Evolutionary conservation across 2,797 vertebrate species (phyloP).

Genomic region (Chiroxiphia lanceolata): DNA sequence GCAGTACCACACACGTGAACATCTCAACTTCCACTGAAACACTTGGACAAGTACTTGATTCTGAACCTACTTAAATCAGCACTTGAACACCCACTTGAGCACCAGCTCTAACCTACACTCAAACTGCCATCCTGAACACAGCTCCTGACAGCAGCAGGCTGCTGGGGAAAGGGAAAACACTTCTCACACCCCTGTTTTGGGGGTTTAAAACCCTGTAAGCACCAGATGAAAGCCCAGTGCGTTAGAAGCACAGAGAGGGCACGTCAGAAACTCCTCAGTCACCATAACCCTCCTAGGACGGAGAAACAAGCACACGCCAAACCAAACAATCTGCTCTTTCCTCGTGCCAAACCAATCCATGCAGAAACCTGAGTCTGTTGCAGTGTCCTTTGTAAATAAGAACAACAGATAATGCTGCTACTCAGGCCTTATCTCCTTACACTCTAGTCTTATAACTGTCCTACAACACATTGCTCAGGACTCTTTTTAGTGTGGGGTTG

Average conservation of each 20-base stretch:
- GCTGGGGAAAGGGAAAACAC: not conserved
- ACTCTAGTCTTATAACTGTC: not conserved
- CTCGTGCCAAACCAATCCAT: not conserved
- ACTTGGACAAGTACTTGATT: not conserved
- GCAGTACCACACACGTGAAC: fast-evolving
- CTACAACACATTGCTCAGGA: not conserved
- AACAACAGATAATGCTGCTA: not conserved
- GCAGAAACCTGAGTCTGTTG: not conserved
- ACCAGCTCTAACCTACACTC: fast-evolving
- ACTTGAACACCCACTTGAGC: not conserved
- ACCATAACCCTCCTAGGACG: not conserved
- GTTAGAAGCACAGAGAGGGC: not conserved
- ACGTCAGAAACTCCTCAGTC: not conserved
- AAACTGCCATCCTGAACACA: not conserved
- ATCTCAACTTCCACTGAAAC: not conserved
- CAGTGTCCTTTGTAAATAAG: not conserved
- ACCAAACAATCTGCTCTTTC: not conserved
- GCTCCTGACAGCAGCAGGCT: not conserved
- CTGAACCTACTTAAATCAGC: not conserved
- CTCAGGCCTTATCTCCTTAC: not conserved
- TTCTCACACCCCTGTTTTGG: fast-evolving
- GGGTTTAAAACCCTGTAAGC: fast-evolving
- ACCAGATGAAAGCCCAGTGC: not conserved
- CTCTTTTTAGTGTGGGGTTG: too few species aligned
- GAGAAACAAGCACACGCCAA: not conserved